phyloP scores from a whole-genome alignment of 2,888 invertebrate genomes.

The Bellardia bayeri region DNA sequence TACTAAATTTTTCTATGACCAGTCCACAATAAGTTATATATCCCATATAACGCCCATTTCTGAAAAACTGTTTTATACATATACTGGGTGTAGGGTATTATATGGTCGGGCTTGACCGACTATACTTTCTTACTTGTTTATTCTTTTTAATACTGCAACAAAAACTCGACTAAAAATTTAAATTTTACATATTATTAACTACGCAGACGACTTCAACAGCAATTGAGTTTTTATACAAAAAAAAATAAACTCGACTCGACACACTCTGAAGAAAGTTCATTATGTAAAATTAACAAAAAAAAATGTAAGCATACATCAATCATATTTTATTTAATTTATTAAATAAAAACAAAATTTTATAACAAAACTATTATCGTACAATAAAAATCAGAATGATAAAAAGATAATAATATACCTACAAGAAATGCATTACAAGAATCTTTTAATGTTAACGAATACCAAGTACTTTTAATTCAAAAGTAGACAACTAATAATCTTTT shows the following conservation, averaged over 20 bases:
- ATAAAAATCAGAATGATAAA: conserved; percentile 5
- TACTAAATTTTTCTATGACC: too few relatives aligned
- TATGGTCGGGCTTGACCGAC: too few relatives aligned
- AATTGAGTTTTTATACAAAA: conserved; percentile 13
- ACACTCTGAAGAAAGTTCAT: conserved; percentile 11
- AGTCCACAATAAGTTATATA: too few relatives aligned
- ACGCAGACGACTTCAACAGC: conserved; percentile 33
- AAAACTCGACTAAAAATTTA: conserved; percentile 41
- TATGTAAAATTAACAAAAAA: conserved; percentile 18
- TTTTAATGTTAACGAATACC: background rate
- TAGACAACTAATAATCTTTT: background rate
- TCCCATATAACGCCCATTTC: too few relatives aligned
- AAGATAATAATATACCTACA: background rate
- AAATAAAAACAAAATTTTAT: background rate
- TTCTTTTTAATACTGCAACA: conserved; percentile 23
- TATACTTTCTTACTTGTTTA: too few relatives aligned
- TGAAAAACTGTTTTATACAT: too few relatives aligned
- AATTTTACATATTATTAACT: conserved; percentile 27
- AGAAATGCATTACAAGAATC: background rate
- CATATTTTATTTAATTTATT: background rate
- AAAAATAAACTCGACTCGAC: background rate
- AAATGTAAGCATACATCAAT: conserved; percentile 12
- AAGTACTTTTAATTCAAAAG: background rate
- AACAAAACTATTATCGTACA: background rate
- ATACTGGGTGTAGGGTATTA: too few relatives aligned